Base-by-base conservation (phyloP, 2,797 vertebrate genomes). In the Vespertilio murinus region DNA sequence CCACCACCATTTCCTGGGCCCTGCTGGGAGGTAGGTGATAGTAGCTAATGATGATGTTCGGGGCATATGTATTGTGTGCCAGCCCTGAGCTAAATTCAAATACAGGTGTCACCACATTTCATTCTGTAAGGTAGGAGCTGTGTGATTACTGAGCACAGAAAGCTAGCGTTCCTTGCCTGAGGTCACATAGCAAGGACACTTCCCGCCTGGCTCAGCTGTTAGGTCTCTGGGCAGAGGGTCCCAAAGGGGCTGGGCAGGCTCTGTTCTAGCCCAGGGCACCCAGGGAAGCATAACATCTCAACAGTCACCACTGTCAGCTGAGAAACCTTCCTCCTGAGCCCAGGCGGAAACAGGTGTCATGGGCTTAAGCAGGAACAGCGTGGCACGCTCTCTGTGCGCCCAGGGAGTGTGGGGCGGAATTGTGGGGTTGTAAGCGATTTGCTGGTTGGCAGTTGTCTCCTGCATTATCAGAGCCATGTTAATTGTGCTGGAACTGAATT, bases 401-500 rank as follows among this genome's bases (percentile, higher is more conserved):
- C 98, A 96, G 98, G 98, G 97, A 99, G 98, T 98, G 97, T 98
- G 98, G 98, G 98, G 98, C 98, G 98, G 98, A 98, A 99, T 99
- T 99, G 98, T 98, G 98, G 99, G 99, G 98, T 98, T 98, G 98
- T 99, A 99, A 99, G 98, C 98, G 98, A 98, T 99, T 98, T 99
- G 98, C 99, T 98, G 98, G 98, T 97, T 91, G 97, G 97, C 97
- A 96, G 98, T 99, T 99, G 99, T 99, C 99, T 99, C 98, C 98
- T 97, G 98, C 98, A 98, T 99, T 99, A 99, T 99, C 99, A 98
- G 98, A 97, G 98, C 97, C 97, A 98, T 99, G 97, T 99, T 99
- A 99, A 99, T 99, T 99, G 99, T 98, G 99, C 99, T 99, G 99
- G 98, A 99, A 99, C 99, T 98, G 99, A 99, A 99, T 99, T 99